These are phyloP conservation scores for Bostrychus sinensis DNA, from an alignment of 2,113 vertebrate species.

Conservation along the genomic window DNA sequence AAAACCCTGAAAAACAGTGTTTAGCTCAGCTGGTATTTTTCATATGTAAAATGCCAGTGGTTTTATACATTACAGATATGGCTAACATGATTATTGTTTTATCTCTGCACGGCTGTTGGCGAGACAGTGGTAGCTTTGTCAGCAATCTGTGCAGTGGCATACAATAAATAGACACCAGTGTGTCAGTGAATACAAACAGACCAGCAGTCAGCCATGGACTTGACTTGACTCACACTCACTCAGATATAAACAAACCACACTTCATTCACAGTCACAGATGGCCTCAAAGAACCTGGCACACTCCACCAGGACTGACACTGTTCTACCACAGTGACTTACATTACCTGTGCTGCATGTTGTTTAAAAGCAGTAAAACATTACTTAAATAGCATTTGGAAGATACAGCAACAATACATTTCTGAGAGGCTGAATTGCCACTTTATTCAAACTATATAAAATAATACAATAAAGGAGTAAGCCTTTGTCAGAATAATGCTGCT, in stretches of 20 bases:
- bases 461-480: too few species aligned
- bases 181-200: slow-evolving; percentile 30
- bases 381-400: too few species aligned
- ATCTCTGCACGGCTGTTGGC: slow-evolving; percentile 38
- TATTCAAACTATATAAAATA: too few species aligned
- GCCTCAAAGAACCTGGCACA: slow-evolving; percentile 4
- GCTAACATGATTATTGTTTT: slow-evolving; percentile 47
- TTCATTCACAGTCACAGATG: slow-evolving; percentile 40
- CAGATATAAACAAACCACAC: slow-evolving; percentile 2
- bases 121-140: slow-evolving; percentile 35
- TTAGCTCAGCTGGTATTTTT: slow-evolving; percentile 17
- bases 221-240: slow-evolving; percentile 22
- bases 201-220: slow-evolving; percentile 43
- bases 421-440: too few species aligned
- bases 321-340: background rate
- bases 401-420: too few species aligned
- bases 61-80: slow-evolving; percentile 29
- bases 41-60: slow-evolving; percentile 9
- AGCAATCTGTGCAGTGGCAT: slow-evolving; percentile 40
- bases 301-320: background rate
- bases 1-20: background rate
- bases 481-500: slow-evolving; percentile 5
- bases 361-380: background rate
- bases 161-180: slow-evolving; percentile 41
- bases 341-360: too few species aligned